Percentiles rank a stretch among this genome's conserved stretches.
Conservation (phyloP, 2,888 invertebrate genomes). For the Periphyllus acericola region DNA sequence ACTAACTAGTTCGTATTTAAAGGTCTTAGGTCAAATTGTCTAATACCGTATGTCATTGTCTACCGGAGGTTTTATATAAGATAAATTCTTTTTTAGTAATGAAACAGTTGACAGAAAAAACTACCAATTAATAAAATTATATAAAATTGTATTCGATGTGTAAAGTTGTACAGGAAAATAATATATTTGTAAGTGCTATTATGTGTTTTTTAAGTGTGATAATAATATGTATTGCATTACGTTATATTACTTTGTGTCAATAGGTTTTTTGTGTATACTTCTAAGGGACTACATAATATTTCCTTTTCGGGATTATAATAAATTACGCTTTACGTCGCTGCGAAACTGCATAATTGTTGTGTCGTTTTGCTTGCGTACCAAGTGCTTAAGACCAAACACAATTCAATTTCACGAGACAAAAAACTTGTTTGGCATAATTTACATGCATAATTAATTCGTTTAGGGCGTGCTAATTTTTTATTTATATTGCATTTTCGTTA, state of each 20-base stretch:
- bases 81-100: too few relatives aligned
- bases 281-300: background rate
- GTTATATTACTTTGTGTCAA: background rate
- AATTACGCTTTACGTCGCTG: background rate
- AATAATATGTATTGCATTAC: too few relatives aligned
- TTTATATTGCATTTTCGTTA: background rate
- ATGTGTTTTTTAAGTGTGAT: too few relatives aligned
- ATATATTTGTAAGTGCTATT: too few relatives aligned
- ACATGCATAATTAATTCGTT: constrained; percentile 50
- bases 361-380: constrained; percentile 18
- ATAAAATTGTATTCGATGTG: too few relatives aligned
- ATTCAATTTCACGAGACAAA: constrained; percentile 39
- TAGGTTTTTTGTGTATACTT: background rate
- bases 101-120: too few relatives aligned
- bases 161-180: too few relatives aligned
- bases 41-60: too few relatives aligned
- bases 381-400: constrained; percentile 29
- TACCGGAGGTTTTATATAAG: too few relatives aligned
- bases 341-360: background rate
- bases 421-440: constrained; percentile 48
- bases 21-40: too few relatives aligned
- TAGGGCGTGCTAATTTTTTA: constrained; percentile 13
- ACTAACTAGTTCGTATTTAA: too few relatives aligned
- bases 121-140: too few relatives aligned
- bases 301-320: background rate